Percentiles rank a stretch among this genome's conserved stretches.
Evolutionary conservation across 2,797 vertebrate species (phyloP).

Genomic region (Lacerta bilineata): DNA sequence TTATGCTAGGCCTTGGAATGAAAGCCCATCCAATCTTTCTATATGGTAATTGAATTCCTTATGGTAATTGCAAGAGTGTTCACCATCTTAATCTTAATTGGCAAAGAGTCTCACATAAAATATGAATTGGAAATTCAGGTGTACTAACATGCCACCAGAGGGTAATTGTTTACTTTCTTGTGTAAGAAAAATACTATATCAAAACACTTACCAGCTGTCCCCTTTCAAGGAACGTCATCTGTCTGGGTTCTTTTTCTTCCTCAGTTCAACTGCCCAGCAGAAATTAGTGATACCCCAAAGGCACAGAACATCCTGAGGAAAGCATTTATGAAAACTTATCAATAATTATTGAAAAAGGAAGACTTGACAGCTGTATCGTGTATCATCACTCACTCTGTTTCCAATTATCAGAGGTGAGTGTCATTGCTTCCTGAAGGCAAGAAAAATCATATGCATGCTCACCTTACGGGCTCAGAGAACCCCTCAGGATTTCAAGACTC

Average conservation of each 20-base stretch:
- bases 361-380: not conserved
- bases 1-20: not conserved
- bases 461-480: too few relatives aligned
- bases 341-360: not conserved
- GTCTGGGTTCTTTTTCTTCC: not conserved
- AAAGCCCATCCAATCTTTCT: not conserved
- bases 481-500: too few relatives aligned
- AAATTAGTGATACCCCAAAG: not conserved
- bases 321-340: not conserved
- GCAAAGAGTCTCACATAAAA: slow-evolving; percentile 21
- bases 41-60: slow-evolving; percentile 13
- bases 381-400: not conserved
- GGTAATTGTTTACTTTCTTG: slow-evolving; percentile 16
- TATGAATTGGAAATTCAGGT: not conserved
- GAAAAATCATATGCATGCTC: too few relatives aligned
- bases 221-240: not conserved
- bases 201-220: not conserved
- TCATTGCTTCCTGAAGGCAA: not conserved
- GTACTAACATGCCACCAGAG: slow-evolving; percentile 22
- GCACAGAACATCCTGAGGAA: not conserved
- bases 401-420: not conserved
- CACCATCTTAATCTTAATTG: slow-evolving; percentile 18
- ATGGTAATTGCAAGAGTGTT: slow-evolving; percentile 8
- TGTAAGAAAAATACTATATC: not conserved
- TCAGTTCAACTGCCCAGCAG: not conserved